A percentile compares a stretch with the other conserved stretches of the same genome.
These are phyloP conservation scores for Falco peregrinus DNA, from an alignment of 2,797 vertebrate species.

Conservation along the genomic window DNA sequence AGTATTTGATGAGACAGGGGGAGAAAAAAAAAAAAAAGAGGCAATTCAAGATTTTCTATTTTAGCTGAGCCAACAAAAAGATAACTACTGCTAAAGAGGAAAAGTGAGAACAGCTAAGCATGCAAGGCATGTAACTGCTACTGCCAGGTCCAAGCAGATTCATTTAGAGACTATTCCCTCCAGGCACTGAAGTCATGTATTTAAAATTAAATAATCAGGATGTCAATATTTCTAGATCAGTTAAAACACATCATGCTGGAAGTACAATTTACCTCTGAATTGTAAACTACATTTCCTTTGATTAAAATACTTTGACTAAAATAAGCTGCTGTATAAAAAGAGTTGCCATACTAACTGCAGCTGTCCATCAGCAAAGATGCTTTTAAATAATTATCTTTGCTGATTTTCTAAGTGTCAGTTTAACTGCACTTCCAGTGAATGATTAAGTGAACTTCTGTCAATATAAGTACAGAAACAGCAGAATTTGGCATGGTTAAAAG, in stretches of 20 bases:
- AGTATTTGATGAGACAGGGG: background rate
- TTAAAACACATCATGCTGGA: background rate
- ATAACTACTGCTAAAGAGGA: background rate
- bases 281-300: background rate
- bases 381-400: background rate
- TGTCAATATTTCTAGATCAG: background rate
- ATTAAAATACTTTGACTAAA: background rate
- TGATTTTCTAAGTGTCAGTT: background rate
- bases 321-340: background rate
- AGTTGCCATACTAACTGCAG: background rate
- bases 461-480: background rate
- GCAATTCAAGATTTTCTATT: constrained; percentile 17
- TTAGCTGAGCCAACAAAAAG: constrained; percentile 51
- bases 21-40: background rate
- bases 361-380: background rate
- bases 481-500: background rate
- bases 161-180: background rate
- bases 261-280: background rate
- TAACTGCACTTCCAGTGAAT: background rate
- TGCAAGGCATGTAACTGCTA: background rate
- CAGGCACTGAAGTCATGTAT: background rate
- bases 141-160: background rate
- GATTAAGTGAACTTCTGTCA: background rate
- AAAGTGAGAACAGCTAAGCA: background rate
- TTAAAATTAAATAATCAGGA: background rate